These are phyloP conservation scores for Lysandra coridon DNA, from an alignment of 2,888 invertebrate species.

Conservation along the genomic window DNA sequence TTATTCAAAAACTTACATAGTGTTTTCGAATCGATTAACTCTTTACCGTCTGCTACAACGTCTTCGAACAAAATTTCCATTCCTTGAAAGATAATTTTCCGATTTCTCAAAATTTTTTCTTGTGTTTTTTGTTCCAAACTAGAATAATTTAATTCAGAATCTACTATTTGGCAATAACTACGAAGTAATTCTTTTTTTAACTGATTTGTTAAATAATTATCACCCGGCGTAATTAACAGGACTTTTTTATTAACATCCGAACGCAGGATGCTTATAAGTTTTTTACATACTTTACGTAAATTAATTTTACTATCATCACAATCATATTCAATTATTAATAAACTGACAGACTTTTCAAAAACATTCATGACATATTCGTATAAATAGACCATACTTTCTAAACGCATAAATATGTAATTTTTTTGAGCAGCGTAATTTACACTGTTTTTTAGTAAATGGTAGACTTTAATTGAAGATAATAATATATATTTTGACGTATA, in stretches of 20 bases:
- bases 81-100: conserved; percentile 10
- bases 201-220: neutral
- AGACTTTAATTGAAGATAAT: conserved; percentile 15
- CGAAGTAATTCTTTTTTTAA: neutral
- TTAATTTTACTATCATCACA: neutral
- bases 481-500: neutral
- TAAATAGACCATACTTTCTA: conserved; percentile 9
- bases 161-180: neutral
- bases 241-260: neutral
- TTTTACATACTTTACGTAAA: neutral
- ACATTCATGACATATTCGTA: conserved; percentile 1
- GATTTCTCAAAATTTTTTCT: neutral
- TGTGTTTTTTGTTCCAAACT: conserved; percentile 4
- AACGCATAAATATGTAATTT: conserved; percentile 18
- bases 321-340: conserved; percentile 17
- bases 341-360: conserved; percentile 1
- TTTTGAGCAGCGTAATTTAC: neutral
- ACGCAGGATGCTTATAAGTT: conserved; percentile 5
- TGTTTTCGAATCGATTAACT: conserved; percentile 9
- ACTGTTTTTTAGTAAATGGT: neutral
- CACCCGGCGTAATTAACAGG: neutral
- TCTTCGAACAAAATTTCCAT: neutral
- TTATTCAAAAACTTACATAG: conserved; percentile 4
- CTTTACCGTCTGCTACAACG: neutral
- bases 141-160: neutral